Percentiles rank a stretch among this genome's conserved stretches.
Conservation (phyloP, 2,888 invertebrate species). For the Polymixis flavicincta region DNA sequence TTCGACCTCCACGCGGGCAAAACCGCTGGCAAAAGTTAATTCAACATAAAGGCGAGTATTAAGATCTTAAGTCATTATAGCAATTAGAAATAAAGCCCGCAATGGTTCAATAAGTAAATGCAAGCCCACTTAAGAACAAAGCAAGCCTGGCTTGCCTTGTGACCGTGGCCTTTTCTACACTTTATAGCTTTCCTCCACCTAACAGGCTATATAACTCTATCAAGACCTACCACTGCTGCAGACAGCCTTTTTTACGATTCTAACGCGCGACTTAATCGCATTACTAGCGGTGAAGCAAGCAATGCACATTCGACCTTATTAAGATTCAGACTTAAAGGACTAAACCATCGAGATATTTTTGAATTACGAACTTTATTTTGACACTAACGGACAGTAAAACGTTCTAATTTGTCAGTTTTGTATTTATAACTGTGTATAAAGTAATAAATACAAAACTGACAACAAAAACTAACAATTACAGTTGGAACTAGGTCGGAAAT, state of each 20-base stretch:
- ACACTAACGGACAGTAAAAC: background rate
- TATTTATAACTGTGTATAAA: too few species aligned
- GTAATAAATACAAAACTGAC: too few species aligned
- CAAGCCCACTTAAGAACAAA: slow-evolving; percentile 8
- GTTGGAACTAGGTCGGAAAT: too few species aligned
- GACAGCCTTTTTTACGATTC: background rate
- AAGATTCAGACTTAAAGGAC: too few species aligned
- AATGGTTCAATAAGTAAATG: background rate
- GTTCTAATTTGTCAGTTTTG: background rate
- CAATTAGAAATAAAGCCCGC: background rate
- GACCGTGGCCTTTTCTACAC: slow-evolving; percentile 11
- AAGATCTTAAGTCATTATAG: slow-evolving; percentile 1
- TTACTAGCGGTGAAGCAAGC: too few species aligned
- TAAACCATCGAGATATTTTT: background rate
- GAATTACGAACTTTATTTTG: background rate
- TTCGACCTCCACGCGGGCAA: too few species aligned
- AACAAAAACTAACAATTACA: too few species aligned
- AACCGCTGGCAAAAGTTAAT: background rate
- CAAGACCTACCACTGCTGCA: background rate
- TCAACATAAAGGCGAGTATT: background rate
- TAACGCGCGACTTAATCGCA: too few species aligned
- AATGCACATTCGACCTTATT: background rate
- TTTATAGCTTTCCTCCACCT: slow-evolving; percentile 25
- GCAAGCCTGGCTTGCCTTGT: slow-evolving; percentile 8
- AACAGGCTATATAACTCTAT: slow-evolving; percentile 25